These are phyloP conservation scores for Agapostemon virescens DNA, from an alignment of 2,888 invertebrate genomes.

Conservation along the genomic window DNA sequence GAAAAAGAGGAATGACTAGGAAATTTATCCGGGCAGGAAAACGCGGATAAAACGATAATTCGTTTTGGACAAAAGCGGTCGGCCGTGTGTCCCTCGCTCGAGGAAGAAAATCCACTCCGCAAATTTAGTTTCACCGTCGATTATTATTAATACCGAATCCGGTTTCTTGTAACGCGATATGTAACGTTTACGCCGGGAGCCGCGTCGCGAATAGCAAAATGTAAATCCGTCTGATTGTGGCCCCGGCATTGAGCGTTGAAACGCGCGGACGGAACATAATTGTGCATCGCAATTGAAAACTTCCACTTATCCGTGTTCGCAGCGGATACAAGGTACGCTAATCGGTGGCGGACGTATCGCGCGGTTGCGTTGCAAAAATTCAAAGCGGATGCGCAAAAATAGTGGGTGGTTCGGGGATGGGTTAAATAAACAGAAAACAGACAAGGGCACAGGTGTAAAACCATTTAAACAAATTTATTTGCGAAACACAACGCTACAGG, in stretches of 20 bases:
- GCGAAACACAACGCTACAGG: conserved; percentile 13
- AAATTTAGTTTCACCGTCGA: conserved; percentile 38
- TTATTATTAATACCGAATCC: conserved; percentile 52
- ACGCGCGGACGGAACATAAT: conserved; percentile 36
- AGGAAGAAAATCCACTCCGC: conserved; percentile 15
- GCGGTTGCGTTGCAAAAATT: background rate
- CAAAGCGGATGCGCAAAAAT: background rate
- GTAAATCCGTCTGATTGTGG: conserved; percentile 17
- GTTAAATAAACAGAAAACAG: conserved; percentile 35
- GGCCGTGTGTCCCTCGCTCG: background rate
- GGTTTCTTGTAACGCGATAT: conserved; percentile 34
- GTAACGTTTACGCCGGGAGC: conserved; percentile 3
- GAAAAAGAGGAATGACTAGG: conserved; percentile 41
- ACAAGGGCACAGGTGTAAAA: conserved; percentile 15
- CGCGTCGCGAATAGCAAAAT: conserved; percentile 31
- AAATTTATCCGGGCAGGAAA: conserved; percentile 36
- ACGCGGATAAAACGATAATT: conserved; percentile 52
- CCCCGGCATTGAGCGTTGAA: conserved; percentile 33
- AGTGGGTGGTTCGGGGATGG: background rate
- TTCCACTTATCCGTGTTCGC: conserved; percentile 16
- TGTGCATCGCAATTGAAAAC: conserved; percentile 16
- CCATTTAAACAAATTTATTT: conserved; percentile 32
- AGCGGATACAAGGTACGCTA: background rate
- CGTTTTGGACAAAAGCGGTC: conserved; percentile 23
- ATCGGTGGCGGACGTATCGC: conserved; percentile 10